Evolutionary conservation across 1,140 invertebrate species (phyloP), one percentile per base, ranked within the genome.

Genomic region (Drosophila kikkawai): DNA sequence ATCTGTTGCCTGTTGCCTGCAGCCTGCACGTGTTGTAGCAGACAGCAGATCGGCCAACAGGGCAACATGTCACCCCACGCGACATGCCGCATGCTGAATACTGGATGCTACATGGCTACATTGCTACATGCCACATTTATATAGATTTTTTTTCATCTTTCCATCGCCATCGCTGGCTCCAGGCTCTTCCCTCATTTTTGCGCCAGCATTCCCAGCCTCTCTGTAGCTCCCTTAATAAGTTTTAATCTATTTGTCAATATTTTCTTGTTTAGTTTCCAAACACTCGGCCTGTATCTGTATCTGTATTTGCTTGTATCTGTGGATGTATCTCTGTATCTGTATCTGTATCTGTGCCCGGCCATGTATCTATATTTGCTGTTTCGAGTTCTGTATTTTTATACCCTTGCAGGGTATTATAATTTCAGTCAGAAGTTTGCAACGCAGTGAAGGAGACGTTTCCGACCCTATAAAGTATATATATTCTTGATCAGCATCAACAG

Each of bases 161-260:
- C 36, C 26, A 11, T 59, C 26, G 9, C 51, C 32, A 19, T 8
- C 32, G 50, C 17, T 7, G 2, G 51, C 50, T n/a, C 32, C 32
- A 37, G 51, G 51, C 19, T 59, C 19, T 59, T 64, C 17, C 26
- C 17, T 22, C 37, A n/a, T 36, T 64, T 63, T 68, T 50, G 66
- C 17, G 44, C 22, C 69, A 41, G 36, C 65, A 56, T 57, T 69
- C 66, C 42, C 34, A 71, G 56, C 50, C 47, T 60, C 47, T 60
- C 19, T 39, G 45, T 44, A 55, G 82, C 61, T 78, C 64, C 73
- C 79, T 87, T 87, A 87, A 87, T 87, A 88, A 84, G 73, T 84
- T 78, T 78, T 84, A 90, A 88, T 90, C 84, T 88, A 88, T 90
- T 84, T 88, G 84, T 90, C 84, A 88, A 88, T 88, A 88, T 88